Evolutionary conservation across 2,113 vertebrate genomes (phyloP), one percentile per base, ranked within the genome.

Genomic region (Rhinogobius similis): DNA sequence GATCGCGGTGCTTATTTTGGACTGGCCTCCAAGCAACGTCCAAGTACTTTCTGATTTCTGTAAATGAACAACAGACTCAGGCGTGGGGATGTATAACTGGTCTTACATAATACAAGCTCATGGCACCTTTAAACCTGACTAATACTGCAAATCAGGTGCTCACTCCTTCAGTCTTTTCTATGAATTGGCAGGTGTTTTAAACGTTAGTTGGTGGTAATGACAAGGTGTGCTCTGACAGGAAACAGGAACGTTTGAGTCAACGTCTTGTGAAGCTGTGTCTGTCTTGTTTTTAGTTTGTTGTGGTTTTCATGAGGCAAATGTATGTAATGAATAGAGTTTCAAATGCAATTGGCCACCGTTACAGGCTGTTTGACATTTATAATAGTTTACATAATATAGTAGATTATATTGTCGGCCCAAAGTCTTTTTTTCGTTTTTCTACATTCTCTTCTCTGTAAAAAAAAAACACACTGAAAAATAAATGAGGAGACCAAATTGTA

Each of bases 21-120:
- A 73, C 38, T 69, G 66, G 76, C 80, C 67, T 72, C 78, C 62
- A 82, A 56, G 77, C 72, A 86, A 79, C 77, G 38, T 41, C 39
- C 26, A 46, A 10, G 72, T 5, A 53, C 58, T 62, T 75, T 70
- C 64, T 70, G 56, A 62, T 77, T 56, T 72, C 36, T 76, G 67
- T 23, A 0, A 56, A 41, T 24, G 64, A 80, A 10, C 61, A 21
- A 71, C 68, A 52, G 62, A 62, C 61, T 36, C 13, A 76, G 67
- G 65, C 7, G 16, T 29, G 26, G 72, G 53, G 67, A 61, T 20
- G 50, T 32, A 9, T 62, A 78, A 69, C 21, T 65, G 78, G 62
- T 65, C 27, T 72, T 65, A 21, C 38, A 18, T 68, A 77, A 72
- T 68, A 44, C 24, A 59, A 29, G 26, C 44, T 9, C 21, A 12